Evolutionary conservation across 2,888 invertebrate genomes (phyloP).

Genomic region (Harpalus rufipes): DNA sequence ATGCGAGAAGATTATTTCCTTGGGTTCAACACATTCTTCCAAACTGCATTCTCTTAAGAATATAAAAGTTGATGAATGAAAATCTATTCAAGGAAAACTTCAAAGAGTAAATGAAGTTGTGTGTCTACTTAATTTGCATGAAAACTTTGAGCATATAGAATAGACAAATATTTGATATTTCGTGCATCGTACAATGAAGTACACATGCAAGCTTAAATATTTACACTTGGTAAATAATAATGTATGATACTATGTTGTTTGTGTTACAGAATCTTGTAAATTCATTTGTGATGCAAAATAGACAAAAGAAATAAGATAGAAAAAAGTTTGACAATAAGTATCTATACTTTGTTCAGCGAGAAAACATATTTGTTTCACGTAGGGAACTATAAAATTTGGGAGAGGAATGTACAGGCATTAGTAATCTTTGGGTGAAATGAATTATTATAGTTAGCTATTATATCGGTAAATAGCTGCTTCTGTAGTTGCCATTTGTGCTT

Average conservation of each 20-base stretch:
- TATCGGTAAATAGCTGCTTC: no score
- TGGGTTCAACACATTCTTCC: constrained; percentile 6
- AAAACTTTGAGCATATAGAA: constrained; percentile 20
- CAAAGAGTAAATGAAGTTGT: constrained; percentile 24
- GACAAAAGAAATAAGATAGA: background rate
- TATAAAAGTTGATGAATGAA: constrained; percentile 26
- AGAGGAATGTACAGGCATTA: no score
- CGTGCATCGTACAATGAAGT: constrained; percentile 25
- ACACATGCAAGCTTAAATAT: constrained; percentile 12
- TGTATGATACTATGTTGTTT: background rate
- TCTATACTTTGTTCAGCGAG: no score
- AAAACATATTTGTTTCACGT: no score
- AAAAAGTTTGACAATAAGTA: background rate
- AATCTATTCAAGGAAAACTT: constrained; percentile 31
- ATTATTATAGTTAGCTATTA: no score
- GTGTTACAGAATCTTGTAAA: constrained; percentile 10
- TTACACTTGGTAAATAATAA: background rate
- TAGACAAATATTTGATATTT: constrained; percentile 23
- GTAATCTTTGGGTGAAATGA: no score
- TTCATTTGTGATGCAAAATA: constrained; percentile 1
- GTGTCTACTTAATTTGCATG: constrained; percentile 27
- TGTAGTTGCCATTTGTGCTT: no score
- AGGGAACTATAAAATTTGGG: no score
- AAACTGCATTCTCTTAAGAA: constrained; percentile 29
- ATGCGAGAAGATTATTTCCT: background rate